Percentiles rank a stretch among this genome's conserved stretches.
Evolutionary conservation across 2,113 vertebrate genomes (phyloP).

Genomic region (Paralichthys olivaceus): DNA sequence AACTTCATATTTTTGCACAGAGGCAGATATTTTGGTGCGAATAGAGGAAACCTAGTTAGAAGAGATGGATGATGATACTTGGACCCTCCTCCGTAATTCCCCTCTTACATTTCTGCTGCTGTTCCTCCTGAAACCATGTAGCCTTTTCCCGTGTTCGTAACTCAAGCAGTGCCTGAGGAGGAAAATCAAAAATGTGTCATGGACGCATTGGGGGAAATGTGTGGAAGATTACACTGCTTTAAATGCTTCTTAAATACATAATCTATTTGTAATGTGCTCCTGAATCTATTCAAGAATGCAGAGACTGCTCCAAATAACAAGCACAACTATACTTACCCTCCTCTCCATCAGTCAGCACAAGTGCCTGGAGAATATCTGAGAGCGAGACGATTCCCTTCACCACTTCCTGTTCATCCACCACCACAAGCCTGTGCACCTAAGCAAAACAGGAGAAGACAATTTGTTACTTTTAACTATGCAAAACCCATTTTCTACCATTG

Average conservation of each 20-base stretch:
- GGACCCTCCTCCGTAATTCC: background rate
- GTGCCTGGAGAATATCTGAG: slow-evolving; percentile 94
- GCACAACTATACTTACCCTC: slow-evolving; percentile 39
- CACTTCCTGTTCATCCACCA: slow-evolving; percentile 93
- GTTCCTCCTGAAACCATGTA: slow-evolving; percentile 2
- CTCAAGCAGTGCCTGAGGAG: slow-evolving; percentile 68
- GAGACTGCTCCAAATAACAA: background rate
- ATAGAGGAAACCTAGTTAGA: slow-evolving; percentile 3
- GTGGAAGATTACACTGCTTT: background rate
- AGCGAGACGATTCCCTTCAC: slow-evolving; percentile 96
- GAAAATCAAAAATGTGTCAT: background rate
- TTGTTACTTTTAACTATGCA: background rate
- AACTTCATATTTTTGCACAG: slow-evolving; percentile 21
- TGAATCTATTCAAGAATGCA: background rate
- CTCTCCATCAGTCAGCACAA: slow-evolving; percentile 88
- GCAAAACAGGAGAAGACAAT: background rate
- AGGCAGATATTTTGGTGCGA: slow-evolving; percentile 13
- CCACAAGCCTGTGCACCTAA: slow-evolving; percentile 95
- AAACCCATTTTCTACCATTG: no score
- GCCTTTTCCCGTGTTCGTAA: background rate
- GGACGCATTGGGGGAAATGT: background rate
- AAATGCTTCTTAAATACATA: background rate
- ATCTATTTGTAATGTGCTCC: background rate
- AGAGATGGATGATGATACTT: slow-evolving; percentile 9
- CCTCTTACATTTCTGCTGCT: slow-evolving; percentile 29